Percentiles rank a stretch among this genome's conserved stretches.
Conservation (phyloP, 2,113 vertebrate species). For the Leucosticte australis region DNA sequence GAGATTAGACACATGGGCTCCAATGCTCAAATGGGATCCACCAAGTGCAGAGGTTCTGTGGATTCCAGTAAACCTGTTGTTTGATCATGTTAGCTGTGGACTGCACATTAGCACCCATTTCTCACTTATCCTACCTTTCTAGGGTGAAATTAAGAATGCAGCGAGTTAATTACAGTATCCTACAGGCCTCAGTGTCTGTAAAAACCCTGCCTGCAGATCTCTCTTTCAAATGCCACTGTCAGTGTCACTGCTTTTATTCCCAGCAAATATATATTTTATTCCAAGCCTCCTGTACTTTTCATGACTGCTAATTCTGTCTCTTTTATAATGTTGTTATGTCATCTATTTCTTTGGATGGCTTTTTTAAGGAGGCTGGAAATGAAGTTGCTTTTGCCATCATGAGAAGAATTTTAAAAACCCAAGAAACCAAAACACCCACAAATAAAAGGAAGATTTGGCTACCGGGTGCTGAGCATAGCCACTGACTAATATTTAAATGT, state of each 20-base stretch:
- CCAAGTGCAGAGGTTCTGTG: not conserved
- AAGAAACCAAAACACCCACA: not conserved
- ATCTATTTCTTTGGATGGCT: not conserved
- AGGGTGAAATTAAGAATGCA: not conserved
- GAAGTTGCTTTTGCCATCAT: not conserved
- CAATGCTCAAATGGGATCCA: not conserved
- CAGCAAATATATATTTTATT: not conserved
- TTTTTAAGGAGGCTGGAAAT: conserved; percentile 6
- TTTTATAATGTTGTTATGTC: not conserved
- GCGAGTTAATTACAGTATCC: not conserved
- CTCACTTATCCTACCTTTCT: not conserved
- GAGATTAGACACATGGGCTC: not conserved
- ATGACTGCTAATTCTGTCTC: not conserved
- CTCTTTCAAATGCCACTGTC: not conserved
- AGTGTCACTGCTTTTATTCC: not conserved
- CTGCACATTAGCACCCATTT: not conserved
- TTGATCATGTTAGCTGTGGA: not conserved
- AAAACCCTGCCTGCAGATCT: not conserved
- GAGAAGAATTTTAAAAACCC: not conserved
- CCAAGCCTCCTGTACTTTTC: not conserved
- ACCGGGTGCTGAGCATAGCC: not conserved
- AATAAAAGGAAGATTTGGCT: not conserved
- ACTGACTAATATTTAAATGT: not conserved
- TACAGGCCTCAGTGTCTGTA: not conserved
- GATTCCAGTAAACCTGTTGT: not conserved